Conservation (phyloP, 2,797 vertebrate genomes). For the Holocentrus rufus region DNA sequence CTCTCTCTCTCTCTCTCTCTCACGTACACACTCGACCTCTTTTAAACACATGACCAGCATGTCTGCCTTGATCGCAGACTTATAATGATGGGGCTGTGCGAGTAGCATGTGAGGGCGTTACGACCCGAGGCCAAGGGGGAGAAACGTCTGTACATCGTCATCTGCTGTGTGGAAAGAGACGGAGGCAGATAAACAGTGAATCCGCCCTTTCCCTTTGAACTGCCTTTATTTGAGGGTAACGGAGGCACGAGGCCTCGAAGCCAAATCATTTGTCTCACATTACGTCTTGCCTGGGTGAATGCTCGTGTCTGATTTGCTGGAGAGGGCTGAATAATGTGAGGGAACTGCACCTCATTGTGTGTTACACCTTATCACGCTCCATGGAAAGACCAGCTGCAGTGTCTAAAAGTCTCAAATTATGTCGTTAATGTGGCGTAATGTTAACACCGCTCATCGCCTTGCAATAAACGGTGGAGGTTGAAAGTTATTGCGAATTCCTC, state of each 20-base stretch:
- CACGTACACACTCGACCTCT: conserved; percentile 21
- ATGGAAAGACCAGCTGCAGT: too few species aligned
- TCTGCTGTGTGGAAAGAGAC: conserved; percentile 45
- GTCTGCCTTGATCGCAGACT: conserved; percentile 49
- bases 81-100: conserved; percentile 51
- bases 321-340: not conserved
- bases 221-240: conserved; percentile 49
- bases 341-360: not conserved
- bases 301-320: conserved; percentile 11
- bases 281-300: not conserved
- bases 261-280: conserved; percentile 34
- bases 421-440: not conserved
- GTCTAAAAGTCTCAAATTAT: not conserved
- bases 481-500: not conserved
- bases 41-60: conserved; percentile 42
- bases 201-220: conserved; percentile 73
- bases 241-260: conserved; percentile 29
- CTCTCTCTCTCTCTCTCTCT: not conserved
- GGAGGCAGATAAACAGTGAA: conserved; percentile 50
- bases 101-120: conserved; percentile 57
- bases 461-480: not conserved
- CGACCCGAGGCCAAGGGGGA: conserved; percentile 44
- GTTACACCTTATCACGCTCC: not conserved
- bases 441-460: not conserved
- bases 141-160: conserved; percentile 60